These are phyloP conservation scores for Cephus runcator DNA, from an alignment of 2,888 invertebrate genomes.

Conservation along the genomic window DNA sequence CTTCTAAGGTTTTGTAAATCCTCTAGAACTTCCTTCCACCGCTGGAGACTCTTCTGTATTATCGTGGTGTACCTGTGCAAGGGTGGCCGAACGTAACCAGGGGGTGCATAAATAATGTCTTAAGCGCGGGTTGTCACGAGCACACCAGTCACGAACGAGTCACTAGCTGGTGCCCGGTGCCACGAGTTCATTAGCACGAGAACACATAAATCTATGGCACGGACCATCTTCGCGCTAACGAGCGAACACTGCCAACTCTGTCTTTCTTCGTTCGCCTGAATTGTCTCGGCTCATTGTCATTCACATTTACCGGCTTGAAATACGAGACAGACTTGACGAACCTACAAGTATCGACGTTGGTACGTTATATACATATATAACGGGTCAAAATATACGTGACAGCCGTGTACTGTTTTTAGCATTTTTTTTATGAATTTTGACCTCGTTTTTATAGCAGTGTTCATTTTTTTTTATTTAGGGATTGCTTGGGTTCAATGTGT, in stretches of 20 bases:
- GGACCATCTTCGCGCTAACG: constrained; percentile 31
- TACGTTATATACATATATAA: neutral
- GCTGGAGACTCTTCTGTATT: neutral
- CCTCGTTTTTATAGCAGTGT: too few relatives aligned
- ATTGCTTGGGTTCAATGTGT: neutral
- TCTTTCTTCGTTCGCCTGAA: neutral
- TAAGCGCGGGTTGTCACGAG: constrained; percentile 25
- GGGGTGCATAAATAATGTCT: constrained; percentile 23
- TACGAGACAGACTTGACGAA: neutral
- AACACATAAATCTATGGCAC: constrained; percentile 39
- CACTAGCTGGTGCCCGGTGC: constrained; percentile 21
- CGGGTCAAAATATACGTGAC: neutral
- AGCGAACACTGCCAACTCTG: constrained; percentile 23
- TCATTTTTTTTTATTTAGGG: neutral
- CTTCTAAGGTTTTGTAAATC: neutral
- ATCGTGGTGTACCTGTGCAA: neutral
- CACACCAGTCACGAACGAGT: constrained; percentile 35
- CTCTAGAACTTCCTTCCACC: neutral
- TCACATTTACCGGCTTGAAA: neutral
- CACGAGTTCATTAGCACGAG: constrained; percentile 45
- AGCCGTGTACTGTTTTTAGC: neutral
- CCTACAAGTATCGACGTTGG: too few relatives aligned
- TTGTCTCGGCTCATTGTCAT: neutral
- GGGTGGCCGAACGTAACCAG: neutral
- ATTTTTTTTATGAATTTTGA: neutral